These are phyloP conservation scores for Sturnus vulgaris DNA, from an alignment of 2,113 vertebrate genomes.

Conservation along the genomic window DNA sequence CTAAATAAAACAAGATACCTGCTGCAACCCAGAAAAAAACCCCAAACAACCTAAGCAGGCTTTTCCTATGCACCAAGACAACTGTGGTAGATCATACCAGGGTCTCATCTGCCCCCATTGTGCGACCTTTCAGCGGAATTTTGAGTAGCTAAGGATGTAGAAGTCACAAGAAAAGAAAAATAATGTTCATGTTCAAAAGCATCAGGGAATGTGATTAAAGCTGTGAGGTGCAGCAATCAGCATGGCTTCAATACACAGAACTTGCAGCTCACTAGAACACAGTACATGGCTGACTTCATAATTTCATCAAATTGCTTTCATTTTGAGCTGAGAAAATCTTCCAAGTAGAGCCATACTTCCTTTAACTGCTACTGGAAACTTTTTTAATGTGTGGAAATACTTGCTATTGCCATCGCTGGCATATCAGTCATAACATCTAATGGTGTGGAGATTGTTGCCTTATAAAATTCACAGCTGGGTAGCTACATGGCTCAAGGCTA, in stretches of 20 bases:
- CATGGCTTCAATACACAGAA: neutral
- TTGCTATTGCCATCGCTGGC: slow-evolving; percentile 43
- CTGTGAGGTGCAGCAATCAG: neutral
- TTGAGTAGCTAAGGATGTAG: neutral
- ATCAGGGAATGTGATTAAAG: neutral
- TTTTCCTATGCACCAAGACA: neutral
- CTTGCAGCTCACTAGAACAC: neutral
- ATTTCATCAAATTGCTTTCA: neutral
- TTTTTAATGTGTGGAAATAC: slow-evolving; percentile 59
- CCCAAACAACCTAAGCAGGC: neutral
- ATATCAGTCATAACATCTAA: slow-evolving; percentile 77
- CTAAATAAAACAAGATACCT: neutral
- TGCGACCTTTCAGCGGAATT: neutral
- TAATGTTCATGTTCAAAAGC: neutral
- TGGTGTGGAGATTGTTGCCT: slow-evolving; percentile 78
- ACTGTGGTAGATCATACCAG: neutral
- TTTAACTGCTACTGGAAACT: slow-evolving; percentile 60
- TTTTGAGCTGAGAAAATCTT: neutral
- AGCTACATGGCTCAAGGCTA: slow-evolving; percentile 83
- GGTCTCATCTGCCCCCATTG: neutral
- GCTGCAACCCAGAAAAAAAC: neutral
- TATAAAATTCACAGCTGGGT: slow-evolving; percentile 84
- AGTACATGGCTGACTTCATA: neutral
- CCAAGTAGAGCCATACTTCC: slow-evolving; percentile 8
- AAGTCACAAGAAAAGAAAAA: neutral